Percentiles rank a stretch among this genome's conserved stretches.
Evolutionary conservation across 2,888 invertebrate genomes (phyloP).

Genomic region (Carpatolechia fugitivella): DNA sequence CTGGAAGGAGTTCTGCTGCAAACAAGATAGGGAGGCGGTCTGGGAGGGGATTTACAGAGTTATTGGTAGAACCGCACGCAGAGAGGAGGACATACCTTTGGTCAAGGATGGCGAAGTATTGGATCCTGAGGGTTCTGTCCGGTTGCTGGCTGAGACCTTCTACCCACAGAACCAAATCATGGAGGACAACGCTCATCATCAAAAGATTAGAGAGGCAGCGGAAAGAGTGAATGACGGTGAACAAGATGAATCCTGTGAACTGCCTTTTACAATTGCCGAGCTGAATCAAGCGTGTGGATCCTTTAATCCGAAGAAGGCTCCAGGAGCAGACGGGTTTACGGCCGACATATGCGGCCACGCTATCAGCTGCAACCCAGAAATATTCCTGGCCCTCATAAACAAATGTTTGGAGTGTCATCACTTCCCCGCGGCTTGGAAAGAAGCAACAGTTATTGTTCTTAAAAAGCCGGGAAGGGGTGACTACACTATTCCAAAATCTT

Average conservation of each 20-base stretch:
- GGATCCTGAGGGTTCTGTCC: background rate
- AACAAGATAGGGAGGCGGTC: constrained; percentile 17
- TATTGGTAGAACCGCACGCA: constrained; percentile 2
- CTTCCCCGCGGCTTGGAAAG: background rate
- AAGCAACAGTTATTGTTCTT: background rate
- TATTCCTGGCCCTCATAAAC: background rate
- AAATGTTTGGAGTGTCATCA: background rate
- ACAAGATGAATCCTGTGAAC: background rate
- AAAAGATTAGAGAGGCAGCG: background rate
- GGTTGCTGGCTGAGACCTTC: background rate
- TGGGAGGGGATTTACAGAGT: constrained; percentile 19
- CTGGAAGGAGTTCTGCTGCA: constrained; percentile 19
- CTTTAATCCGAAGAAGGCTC: background rate
- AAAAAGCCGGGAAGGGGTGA: background rate
- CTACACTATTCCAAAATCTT: background rate
- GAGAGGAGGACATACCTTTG: constrained; percentile 9
- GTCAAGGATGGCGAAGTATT: background rate
- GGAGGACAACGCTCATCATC: background rate
- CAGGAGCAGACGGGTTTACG: background rate
- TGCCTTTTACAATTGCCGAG: background rate
- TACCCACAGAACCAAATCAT: background rate
- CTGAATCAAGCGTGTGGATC: background rate
- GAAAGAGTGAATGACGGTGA: background rate
- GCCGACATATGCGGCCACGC: background rate
- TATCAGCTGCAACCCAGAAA: background rate